Percentiles rank a stretch among this genome's conserved stretches.
phyloP scores from a whole-genome alignment of 2,888 invertebrate genomes.

The Ophioninae sp. region DNA sequence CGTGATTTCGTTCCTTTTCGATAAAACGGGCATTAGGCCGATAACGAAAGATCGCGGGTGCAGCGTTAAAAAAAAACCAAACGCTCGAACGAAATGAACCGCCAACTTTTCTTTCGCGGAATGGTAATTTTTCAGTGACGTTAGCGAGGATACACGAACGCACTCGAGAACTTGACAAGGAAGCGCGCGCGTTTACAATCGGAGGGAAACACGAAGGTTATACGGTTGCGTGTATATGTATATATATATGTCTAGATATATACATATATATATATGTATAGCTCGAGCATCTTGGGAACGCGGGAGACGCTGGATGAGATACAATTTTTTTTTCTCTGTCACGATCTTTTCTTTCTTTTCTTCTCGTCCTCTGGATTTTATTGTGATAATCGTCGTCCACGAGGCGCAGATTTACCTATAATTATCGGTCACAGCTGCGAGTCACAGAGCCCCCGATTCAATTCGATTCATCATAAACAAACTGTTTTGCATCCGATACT shows the following conservation, averaged over 20 bases:
- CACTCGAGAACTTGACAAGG: conserved; percentile 46
- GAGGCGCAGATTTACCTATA: conserved; percentile 71
- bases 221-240: conserved; percentile 34
- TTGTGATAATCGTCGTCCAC: neutral
- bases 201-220: conserved; percentile 57
- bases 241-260: conserved; percentile 13
- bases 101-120: conserved; percentile 14
- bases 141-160: conserved; percentile 21
- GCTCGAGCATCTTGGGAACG: conserved; percentile 51
- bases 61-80: neutral
- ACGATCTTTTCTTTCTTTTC: conserved; percentile 31
- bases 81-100: neutral
- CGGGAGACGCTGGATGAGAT: conserved; percentile 56
- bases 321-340: conserved; percentile 39
- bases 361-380: conserved; percentile 17
- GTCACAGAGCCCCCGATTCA: conserved; percentile 71
- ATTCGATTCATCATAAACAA: conserved; percentile 76
- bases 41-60: neutral
- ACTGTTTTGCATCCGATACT: conserved; percentile 64
- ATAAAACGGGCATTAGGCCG: neutral
- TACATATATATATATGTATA: conserved; percentile 13
- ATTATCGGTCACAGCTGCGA: conserved; percentile 70
- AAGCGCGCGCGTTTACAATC: conserved; percentile 22
- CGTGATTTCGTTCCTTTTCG: neutral
- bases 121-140: conserved; percentile 18